phyloP scores from a whole-genome alignment of 1,140 invertebrate genomes.

The Microplitis mediator region DNA sequence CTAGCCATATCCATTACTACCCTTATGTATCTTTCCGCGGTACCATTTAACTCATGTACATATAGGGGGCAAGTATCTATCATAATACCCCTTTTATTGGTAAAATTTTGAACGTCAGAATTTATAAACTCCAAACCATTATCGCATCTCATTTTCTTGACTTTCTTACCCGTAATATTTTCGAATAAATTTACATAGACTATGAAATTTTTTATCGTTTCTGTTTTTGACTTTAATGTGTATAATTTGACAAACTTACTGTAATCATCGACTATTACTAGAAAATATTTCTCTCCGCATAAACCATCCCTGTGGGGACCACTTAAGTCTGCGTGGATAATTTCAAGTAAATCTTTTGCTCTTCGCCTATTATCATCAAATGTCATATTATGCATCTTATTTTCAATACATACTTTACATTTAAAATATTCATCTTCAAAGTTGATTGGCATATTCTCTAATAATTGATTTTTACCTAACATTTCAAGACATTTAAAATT shows the following conservation, averaged over 20 bases:
- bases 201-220: conserved; percentile 25
- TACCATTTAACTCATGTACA: conserved; percentile 31
- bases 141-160: conserved; percentile 37
- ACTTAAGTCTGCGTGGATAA: conserved; percentile 28
- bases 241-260: conserved; percentile 31
- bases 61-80: conserved; percentile 28
- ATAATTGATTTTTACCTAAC: conserved; percentile 23
- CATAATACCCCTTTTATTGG: conserved; percentile 30
- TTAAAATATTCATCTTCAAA: conserved; percentile 22
- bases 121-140: conserved; percentile 37
- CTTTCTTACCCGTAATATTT: conserved; percentile 29
- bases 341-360: conserved; percentile 27
- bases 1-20: conserved; percentile 30
- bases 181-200: conserved; percentile 34
- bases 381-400: conserved; percentile 34
- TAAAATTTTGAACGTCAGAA: conserved; percentile 25
- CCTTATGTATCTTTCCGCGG: conserved; percentile 28
- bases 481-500: conserved; percentile 33
- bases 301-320: conserved; percentile 22
- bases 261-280: conserved; percentile 33
- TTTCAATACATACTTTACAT: conserved; percentile 27
- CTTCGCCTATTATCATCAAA: conserved; percentile 28
- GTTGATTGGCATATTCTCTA: conserved; percentile 20
- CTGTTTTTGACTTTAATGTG: conserved; percentile 31
- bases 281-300: conserved; percentile 29